Base-by-base conservation (phyloP, 2,888 invertebrate genomes). In the Ectobius pallidus region DNA sequence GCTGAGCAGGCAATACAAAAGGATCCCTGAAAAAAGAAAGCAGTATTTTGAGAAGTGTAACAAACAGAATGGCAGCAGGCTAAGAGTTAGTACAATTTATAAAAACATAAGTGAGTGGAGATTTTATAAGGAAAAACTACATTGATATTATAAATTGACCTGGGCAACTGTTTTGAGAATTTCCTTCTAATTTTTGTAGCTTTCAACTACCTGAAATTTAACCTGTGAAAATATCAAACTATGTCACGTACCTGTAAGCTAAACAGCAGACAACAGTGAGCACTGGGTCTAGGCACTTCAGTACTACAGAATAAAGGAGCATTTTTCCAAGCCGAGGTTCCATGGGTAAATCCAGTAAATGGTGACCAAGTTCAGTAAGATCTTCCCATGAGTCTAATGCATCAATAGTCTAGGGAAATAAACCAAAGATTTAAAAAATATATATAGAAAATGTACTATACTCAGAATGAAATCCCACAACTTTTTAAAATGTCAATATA, bases 271-370 rank as follows among this genome's bases (percentile, higher is more conserved):
- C 95, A 49, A 99, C 92, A 1, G 97, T 97, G 71, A 96, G 84
- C 34, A 99, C 87, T 1, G 98, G 97, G 82, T 97, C 96, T 42
- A 97, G 85, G 82, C 99, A 99, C 81, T 95, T 94, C 77, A 97
- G 88, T 2, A 96, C 92, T 49, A 96, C 90, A 1, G 95, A 91
- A 81, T 95, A 96, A 0, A 99, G 84, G 74, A 99, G 83, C 90
- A 96, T 94, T 83, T 98, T 97, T 3, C 95, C 97, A 61, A 96
- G 84, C 77, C 93, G 91, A 0, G 98, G 97, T 78, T 97, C 96
- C 1, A 99, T 87, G 0, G 97, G 95, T 62, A 99, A 84, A 81
- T 97, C 95, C n/a, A 96, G 86, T 68, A 99, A 84, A 80, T 97
- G 94, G 74, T 90, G 90, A 0, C 97, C 98, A 70, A 98, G 85